phyloP scores from a whole-genome alignment of 1,140 invertebrate species.

The Anastatus disparis region DNA sequence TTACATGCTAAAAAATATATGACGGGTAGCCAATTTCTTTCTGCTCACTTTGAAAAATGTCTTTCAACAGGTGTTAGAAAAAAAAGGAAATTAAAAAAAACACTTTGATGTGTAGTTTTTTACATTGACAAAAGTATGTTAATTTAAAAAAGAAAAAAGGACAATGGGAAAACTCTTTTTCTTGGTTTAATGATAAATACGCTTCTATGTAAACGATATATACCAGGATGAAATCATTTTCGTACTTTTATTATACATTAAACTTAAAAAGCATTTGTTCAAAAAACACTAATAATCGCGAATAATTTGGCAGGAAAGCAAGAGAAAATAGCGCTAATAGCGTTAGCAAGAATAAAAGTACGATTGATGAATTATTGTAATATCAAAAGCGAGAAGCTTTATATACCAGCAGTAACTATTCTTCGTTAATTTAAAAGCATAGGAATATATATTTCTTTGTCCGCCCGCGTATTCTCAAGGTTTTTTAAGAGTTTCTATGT shows the following conservation, averaged over 20 bases:
- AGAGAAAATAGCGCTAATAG: constrained; percentile 3
- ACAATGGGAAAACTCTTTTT: constrained; percentile 3
- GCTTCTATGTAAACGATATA: neutral
- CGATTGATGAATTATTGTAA: constrained; percentile 34
- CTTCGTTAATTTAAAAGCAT: constrained; percentile 3
- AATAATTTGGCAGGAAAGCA: constrained; percentile 44
- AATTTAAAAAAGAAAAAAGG: neutral
- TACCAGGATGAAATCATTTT: neutral
- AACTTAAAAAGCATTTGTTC: constrained; percentile 12
- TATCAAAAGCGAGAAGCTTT: neutral
- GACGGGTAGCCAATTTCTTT: no score
- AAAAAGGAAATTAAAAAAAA: no score
- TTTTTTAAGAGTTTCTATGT: no score
- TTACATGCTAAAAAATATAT: no score
- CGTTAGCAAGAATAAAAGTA: constrained; percentile 9
- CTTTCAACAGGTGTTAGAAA: neutral
- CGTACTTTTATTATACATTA: constrained; percentile 3
- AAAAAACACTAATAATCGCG: constrained; percentile 43
- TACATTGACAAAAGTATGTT: no score
- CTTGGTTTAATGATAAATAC: constrained; percentile 19
- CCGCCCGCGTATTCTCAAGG: neutral
- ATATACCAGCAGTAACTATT: neutral
- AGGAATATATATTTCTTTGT: constrained; percentile 31
- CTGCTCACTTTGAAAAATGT: neutral
- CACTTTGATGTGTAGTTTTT: no score